Conservation (phyloP, 2,888 invertebrate genomes). For the Drosophila antonietae region DNA sequence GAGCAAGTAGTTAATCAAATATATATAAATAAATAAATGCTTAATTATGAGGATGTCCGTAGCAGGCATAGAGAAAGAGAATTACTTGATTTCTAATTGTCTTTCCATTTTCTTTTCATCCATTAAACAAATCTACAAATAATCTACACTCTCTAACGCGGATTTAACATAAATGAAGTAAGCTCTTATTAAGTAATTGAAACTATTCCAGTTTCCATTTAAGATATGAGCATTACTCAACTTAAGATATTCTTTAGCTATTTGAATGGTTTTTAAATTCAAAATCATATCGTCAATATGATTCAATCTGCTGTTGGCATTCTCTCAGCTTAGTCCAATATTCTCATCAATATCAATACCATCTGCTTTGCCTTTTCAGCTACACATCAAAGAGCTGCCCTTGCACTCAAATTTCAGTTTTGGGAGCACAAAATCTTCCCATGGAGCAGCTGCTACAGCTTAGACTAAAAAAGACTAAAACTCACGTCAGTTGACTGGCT, state of each 20-base stretch:
- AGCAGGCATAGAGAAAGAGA: too few relatives aligned
- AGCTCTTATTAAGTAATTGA: neutral
- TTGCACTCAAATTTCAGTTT: slow-evolving; percentile 55
- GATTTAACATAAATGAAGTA: neutral
- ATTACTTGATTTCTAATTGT: too few relatives aligned
- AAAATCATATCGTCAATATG: neutral
- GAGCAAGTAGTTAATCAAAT: neutral
- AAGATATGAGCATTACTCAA: neutral
- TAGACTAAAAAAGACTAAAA: slow-evolving; percentile 5
- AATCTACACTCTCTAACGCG: too few relatives aligned
- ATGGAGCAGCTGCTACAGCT: slow-evolving; percentile 18
- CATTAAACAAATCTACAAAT: too few relatives aligned
- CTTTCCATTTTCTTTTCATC: too few relatives aligned
- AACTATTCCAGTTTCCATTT: neutral
- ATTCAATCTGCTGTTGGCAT: neutral
- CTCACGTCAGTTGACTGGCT: slow-evolving; percentile 44
- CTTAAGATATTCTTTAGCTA: neutral
- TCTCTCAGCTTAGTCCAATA: neutral
- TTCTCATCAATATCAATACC: slow-evolving; percentile 23
- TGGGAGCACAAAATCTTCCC: slow-evolving; percentile 37
- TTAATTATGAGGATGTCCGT: too few relatives aligned
- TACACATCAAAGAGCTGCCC: slow-evolving; percentile 42
- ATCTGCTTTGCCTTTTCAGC: slow-evolving; percentile 27
- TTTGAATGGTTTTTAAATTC: neutral
- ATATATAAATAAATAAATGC: neutral